A percentile compares a stretch with the other conserved stretches of the same genome.
These are phyloP conservation scores for Stigmatopora argus DNA, from an alignment of 2,113 vertebrate species.

Conservation along the genomic window DNA sequence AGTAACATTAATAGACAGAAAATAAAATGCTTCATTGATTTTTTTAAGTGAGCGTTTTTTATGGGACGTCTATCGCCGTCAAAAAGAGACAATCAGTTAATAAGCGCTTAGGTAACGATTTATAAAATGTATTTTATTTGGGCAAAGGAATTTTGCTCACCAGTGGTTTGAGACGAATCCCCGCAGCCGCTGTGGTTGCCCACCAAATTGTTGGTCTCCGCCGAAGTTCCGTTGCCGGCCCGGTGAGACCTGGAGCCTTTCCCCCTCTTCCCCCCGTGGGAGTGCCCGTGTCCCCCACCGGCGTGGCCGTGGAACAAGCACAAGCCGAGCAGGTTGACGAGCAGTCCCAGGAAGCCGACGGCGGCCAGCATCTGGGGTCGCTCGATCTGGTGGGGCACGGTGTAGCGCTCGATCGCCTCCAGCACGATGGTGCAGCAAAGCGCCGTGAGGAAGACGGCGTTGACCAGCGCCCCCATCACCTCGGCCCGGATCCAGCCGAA, in stretches of 20 bases:
- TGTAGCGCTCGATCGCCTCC: conserved; percentile 92
- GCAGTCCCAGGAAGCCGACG: conserved; percentile 83
- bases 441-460: conserved; percentile 94
- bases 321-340: conserved; percentile 90
- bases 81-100: too few relatives aligned
- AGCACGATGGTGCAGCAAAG: conserved; percentile 96
- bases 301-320: conserved; percentile 90
- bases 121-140: not conserved
- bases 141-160: conserved; percentile 31
- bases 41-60: too few relatives aligned
- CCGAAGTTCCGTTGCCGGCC: conserved; percentile 57
- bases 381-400: conserved; percentile 88
- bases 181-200: conserved; percentile 79
- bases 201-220: conserved; percentile 90
- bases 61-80: too few relatives aligned
- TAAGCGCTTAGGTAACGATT: too few relatives aligned
- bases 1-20: too few relatives aligned
- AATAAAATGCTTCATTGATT: too few relatives aligned
- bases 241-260: conserved; percentile 52
- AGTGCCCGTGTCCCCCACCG: conserved; percentile 79
- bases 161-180: conserved; percentile 56
- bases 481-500: conserved; percentile 98
- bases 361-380: conserved; percentile 78
- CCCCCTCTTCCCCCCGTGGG: conserved; percentile 70
- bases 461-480: conserved; percentile 97